Percentiles rank a stretch among this genome's conserved stretches.
These are phyloP conservation scores for Cacatua alba DNA, from an alignment of 2,113 vertebrate species.

Conservation along the genomic window DNA sequence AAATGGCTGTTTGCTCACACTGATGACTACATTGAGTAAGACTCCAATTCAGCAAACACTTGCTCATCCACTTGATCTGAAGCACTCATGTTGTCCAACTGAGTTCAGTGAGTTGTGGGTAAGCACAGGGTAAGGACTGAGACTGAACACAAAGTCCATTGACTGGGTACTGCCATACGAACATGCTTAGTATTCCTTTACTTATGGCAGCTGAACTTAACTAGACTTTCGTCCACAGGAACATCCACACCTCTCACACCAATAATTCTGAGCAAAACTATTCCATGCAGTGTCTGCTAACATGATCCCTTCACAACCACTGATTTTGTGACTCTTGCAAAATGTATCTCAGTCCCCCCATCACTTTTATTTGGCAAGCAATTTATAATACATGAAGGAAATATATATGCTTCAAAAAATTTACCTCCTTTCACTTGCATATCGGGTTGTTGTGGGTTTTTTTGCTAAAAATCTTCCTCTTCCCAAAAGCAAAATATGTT, in stretches of 20 bases:
- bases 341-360: background rate
- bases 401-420: background rate
- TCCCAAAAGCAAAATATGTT: background rate
- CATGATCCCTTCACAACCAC: background rate
- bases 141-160: background rate
- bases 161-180: background rate
- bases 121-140: background rate
- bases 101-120: background rate
- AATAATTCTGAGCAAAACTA: background rate
- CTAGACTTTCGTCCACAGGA: background rate
- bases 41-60: background rate
- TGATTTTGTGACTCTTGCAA: background rate
- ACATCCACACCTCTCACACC: background rate
- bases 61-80: background rate
- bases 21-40: background rate
- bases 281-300: background rate
- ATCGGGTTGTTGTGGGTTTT: no score
- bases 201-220: background rate
- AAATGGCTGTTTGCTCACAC: background rate
- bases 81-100: rapidly evolving
- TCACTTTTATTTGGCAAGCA: background rate
- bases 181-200: background rate
- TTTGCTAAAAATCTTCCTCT: background rate
- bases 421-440: background rate
- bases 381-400: background rate